phyloP scores from a whole-genome alignment of 2,113 vertebrate genomes.

The Phyllostomus hastatus region DNA sequence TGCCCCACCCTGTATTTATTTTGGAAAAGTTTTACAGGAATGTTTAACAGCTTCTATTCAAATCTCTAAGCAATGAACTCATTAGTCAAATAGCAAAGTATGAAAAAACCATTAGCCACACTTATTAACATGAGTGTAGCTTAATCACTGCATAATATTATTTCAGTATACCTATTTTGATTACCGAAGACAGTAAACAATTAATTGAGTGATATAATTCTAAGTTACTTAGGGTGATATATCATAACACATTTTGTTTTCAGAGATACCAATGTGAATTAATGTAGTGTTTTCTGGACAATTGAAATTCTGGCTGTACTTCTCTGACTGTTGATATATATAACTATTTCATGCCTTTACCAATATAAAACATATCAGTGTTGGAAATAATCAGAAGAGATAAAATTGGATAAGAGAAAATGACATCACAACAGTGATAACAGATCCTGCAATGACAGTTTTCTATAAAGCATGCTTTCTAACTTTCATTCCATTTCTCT shows the following conservation, averaged over 20 bases:
- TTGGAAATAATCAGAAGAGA: neutral
- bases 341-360: neutral
- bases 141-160: neutral
- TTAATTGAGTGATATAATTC: neutral
- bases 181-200: neutral
- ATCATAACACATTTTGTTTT: neutral
- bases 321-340: neutral
- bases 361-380: neutral
- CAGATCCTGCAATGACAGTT: neutral
- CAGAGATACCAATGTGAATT: neutral
- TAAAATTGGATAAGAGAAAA: neutral
- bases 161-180: conserved; percentile 21
- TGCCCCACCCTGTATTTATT: neutral
- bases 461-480: neutral
- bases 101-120: conserved; percentile 40
- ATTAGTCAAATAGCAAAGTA: conserved; percentile 56
- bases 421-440: neutral
- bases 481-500: neutral
- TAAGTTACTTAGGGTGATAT: neutral
- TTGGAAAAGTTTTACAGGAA: conserved; percentile 23
- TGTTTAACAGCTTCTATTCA: conserved; percentile 47
- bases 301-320: neutral
- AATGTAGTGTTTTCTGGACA: neutral
- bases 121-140: neutral
- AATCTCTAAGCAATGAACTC: neutral